Conservation (phyloP, 2,113 vertebrate genomes). For the Setophaga petechia region DNA sequence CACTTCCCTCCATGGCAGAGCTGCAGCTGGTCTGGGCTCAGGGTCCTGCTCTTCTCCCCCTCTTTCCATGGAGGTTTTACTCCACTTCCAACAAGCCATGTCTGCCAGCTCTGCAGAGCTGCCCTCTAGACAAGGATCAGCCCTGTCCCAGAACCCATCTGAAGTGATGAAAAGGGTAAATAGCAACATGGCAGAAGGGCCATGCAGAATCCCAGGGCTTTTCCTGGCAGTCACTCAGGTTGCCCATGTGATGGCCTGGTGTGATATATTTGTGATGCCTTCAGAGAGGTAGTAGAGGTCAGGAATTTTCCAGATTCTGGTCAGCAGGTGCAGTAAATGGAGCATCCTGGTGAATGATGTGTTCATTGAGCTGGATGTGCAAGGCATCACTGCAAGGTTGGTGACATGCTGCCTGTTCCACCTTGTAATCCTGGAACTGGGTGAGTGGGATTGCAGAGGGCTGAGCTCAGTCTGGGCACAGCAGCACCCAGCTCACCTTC, state of each 20-base stretch:
- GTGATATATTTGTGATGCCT: not conserved
- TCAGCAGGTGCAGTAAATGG: not conserved
- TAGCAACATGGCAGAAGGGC: not conserved
- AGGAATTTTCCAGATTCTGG: not conserved
- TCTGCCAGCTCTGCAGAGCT: not conserved
- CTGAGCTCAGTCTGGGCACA: not conserved
- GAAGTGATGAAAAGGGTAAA: not conserved
- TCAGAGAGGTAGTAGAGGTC: fast-evolving
- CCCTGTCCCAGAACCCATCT: fast-evolving
- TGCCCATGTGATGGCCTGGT: not conserved
- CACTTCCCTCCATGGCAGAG: fast-evolving
- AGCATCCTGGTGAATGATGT: fast-evolving
- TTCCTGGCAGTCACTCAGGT: not conserved
- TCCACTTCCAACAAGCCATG: not conserved
- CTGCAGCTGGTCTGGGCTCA: not conserved
- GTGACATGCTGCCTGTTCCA: not conserved
- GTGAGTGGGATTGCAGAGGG: not conserved
- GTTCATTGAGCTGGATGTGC: not conserved
- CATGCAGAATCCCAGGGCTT: not conserved
- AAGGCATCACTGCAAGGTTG: not conserved
- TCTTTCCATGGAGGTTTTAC: not conserved
- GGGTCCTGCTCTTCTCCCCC: not conserved
- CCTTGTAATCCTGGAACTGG: fast-evolving
- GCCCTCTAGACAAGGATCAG: not conserved
- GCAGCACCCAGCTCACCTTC: not conserved